Evolutionary conservation across 2,888 invertebrate genomes (phyloP), one percentile per base, ranked within the genome.

Genomic region (Cloeon dipterum): DNA sequence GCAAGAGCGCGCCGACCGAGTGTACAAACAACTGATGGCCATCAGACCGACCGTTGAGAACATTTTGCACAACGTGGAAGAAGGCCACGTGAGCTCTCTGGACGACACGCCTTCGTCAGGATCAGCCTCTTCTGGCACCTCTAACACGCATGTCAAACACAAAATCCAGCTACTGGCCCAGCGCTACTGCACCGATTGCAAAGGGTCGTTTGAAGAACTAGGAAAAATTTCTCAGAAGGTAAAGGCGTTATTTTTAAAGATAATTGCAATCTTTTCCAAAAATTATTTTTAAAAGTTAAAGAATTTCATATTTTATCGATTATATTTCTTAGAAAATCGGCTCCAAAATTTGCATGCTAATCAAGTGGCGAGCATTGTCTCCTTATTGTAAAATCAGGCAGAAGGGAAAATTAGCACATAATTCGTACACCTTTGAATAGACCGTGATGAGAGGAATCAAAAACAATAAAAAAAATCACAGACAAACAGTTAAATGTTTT

Each of bases 171-270:
- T 85, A 45, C 63, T 94, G 26, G 93, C 93, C 3, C 88, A 89
- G 55, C 83, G 86, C 52, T 94, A 94, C 58, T 89, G 91, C 54
- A 78, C 75, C 34, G 94, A 96, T 49, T 93, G 91, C 53, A 86
- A 86, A 54, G 75, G 77, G 4, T 81, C 88, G 5, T 94, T 93
- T 55, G 94, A 94, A 51, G 94, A 94, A 52, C 66, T 96, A 2
- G 89, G 65, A 47, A 62, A 66, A 46, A 61, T 66, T 29, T 63
- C 67, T 40, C 63, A 65, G 56, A 55, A 57, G 43, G 40, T 40
- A 42, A n/a, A n/a, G n/a, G n/a, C n/a, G 14, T 20, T 17, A 17
- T 4, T 13, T 14, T 8, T 4, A 7, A 13, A 16, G 35, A 23
- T 17, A 16, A 17, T 23, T 20, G n/a, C 11, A 2, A 3, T 16